phyloP scores from a whole-genome alignment of 2,888 invertebrate genomes.

The Gerris lacustris region DNA sequence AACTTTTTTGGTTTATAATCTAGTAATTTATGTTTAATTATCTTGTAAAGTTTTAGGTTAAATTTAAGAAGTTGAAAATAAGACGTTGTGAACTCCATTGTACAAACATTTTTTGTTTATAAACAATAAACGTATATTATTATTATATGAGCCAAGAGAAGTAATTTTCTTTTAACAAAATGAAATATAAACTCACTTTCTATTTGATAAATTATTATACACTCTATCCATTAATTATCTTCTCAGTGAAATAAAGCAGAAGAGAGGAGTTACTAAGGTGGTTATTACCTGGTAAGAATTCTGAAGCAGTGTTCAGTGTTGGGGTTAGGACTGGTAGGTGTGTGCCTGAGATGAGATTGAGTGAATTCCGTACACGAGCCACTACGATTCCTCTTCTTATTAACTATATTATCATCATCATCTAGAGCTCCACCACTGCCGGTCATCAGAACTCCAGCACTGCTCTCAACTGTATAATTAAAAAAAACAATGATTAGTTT shows the following conservation, averaged over 20 bases:
- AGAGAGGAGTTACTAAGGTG: neutral
- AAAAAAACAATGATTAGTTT: slow-evolving; percentile 7
- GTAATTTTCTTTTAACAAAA: too few relatives aligned
- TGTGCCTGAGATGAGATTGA: slow-evolving; percentile 22
- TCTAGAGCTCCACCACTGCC: slow-evolving; percentile 34
- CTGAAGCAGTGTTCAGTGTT: slow-evolving; percentile 30
- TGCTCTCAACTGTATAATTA: slow-evolving; percentile 34
- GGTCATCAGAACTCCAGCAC: slow-evolving; percentile 46
- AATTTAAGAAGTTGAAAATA: too few relatives aligned
- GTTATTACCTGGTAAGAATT: slow-evolving; percentile 29
- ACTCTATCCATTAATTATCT: too few relatives aligned
- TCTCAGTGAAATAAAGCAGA: too few relatives aligned
- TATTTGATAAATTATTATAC: too few relatives aligned
- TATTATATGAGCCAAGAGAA: neutral
- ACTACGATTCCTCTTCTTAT: slow-evolving; percentile 25
- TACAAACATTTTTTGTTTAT: too few relatives aligned
- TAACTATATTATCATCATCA: neutral
- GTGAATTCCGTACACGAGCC: slow-evolving; percentile 30
- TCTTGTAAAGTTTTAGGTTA: too few relatives aligned
- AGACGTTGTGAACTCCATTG: too few relatives aligned
- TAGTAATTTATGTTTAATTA: too few relatives aligned
- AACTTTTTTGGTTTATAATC: too few relatives aligned
- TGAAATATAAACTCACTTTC: too few relatives aligned
- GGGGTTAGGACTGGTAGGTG: slow-evolving; percentile 29
- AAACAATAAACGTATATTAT: too few relatives aligned